Evolutionary conservation across 2,797 vertebrate species (phyloP), one percentile per base, ranked within the genome.

Genomic region (Pseudochirops cupreus): DNA sequence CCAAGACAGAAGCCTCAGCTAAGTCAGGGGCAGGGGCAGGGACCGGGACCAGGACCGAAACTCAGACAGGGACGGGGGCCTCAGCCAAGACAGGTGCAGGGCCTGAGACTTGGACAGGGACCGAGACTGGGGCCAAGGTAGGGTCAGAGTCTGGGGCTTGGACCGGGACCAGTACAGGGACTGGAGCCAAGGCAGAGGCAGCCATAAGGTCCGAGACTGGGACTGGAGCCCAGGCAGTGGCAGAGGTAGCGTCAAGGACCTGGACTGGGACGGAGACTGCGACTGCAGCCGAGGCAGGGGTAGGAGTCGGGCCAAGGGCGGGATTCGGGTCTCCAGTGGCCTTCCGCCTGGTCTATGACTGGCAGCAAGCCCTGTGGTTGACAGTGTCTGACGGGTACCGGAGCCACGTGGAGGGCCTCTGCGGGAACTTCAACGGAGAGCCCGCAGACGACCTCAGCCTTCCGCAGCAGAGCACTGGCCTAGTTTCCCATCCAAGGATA

Each of bases 341-440:
- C 1, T 54, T 93, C 90, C 58, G 7, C 46, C 91, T 99, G 0
- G 95, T 97, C 50, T 98, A 98, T n/a, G 98, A 99, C 96, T 99
- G 98, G 98, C 95, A 98, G 90, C 97, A 98, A 46, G 57, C 97
- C 9, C 96, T 99, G 56, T 92, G 98, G 11, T 96, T 99, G 56
- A 96, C 93, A 52, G 56, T 98, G 90, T 91, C 97, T 14, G 0
- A 5, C 3, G 62, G 50, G 91, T 98, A 98, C 54, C 93, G 94
- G 3, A 96, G 95, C 11, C 98, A 97, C 55, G 97, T 98, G 18
- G 98, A 97, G 59, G 99, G 98, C 52, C 98, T 99, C 67, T 99
- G 99, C 87, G 98, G 98, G 52, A 98, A 99, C 96, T 98, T 98
- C 96, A 98, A 98, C 28, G 91, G 95, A 29, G 97, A 98, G 55